Evolutionary conservation across 2,797 vertebrate genomes (phyloP), one percentile per base, ranked within the genome.

Genomic region (Lepilemur ruficaudatus): DNA sequence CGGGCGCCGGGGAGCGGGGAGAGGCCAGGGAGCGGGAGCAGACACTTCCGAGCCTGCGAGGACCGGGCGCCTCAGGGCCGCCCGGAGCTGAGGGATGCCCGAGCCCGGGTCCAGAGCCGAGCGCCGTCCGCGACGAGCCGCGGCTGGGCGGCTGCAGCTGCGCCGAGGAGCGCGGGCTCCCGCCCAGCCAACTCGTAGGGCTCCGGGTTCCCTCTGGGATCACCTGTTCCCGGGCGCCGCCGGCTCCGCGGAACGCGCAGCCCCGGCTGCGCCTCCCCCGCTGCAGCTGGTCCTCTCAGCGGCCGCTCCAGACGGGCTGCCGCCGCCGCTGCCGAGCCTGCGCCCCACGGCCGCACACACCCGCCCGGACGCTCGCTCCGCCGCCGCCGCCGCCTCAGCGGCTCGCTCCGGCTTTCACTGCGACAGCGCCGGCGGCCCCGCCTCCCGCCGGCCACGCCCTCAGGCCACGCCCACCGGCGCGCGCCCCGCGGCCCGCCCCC

Each of bases 351-450:
- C n/a, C 92, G 92, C 91, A 41, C 89, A 81, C 95, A n/a, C 41
- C 50, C 59, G 38, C 76, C 76, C 70, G 90, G 70, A 69, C 84
- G 72, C 90, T 78, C 17, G 96, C 75, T 32, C 96, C 30, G 52
- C 59, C 90, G 57, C 89, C 32, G 50, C 59, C 90, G 63, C 93
- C 14, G 59, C 92, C 73, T 63, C 95, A 41, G 92, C 98, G 89
- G 96, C 96, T 63, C 67, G 30, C 67, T 93, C 92, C 0, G 75
- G 90, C 96, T 89, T 87, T 96, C 95, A 98, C 98, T 96, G 98
- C 97, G 98, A 98, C 98, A 97, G 98, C 97, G 41, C 96, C 91
- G 70, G 9, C 28, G 48, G 89, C 96, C 95, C 97, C 97, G 92
- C 97, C 97, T 91, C 97, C 63, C 63, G 59, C 84, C 30, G 76